Conservation (phyloP, 2,797 vertebrate species). For the Natrix natrix region DNA sequence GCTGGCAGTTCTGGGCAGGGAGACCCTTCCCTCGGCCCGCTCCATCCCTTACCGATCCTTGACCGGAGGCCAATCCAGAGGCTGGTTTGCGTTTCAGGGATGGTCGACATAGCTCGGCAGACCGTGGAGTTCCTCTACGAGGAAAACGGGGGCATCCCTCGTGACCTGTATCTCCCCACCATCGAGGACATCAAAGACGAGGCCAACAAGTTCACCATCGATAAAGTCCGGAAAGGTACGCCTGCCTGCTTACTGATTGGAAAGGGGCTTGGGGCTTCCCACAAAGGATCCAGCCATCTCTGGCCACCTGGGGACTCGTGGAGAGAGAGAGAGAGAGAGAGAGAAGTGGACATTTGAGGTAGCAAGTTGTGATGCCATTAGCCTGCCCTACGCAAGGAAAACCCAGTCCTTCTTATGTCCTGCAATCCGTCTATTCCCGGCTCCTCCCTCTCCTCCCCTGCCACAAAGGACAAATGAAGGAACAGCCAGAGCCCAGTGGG, state of each 20-base stretch:
- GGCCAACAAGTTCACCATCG: constrained; percentile 97
- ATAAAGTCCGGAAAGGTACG: constrained; percentile 99
- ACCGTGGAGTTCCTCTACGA: constrained; percentile 98
- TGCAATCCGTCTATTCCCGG: neutral
- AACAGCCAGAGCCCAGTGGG: neutral
- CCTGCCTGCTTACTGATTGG: neutral
- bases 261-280: neutral
- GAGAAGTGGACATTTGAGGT: neutral
- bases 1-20: neutral
- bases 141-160: constrained; percentile 96
- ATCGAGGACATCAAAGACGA: constrained; percentile 99
- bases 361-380: too few relatives aligned
- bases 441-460: neutral
- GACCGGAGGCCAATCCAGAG: neutral
- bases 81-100: constrained; percentile 74
- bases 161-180: constrained; percentile 96
- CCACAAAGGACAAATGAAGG: neutral
- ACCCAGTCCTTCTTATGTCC: too few relatives aligned
- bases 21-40: neutral
- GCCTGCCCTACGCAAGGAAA: neutral
- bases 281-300: neutral
- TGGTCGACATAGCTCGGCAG: constrained; percentile 98
- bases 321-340: too few relatives aligned
- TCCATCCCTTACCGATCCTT: neutral
- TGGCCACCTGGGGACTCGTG: neutral